Percentiles rank a stretch among this genome's conserved stretches.
These are phyloP conservation scores for Hoplostethus mediterraneus DNA, from an alignment of 2,797 vertebrate species.

Conservation along the genomic window DNA sequence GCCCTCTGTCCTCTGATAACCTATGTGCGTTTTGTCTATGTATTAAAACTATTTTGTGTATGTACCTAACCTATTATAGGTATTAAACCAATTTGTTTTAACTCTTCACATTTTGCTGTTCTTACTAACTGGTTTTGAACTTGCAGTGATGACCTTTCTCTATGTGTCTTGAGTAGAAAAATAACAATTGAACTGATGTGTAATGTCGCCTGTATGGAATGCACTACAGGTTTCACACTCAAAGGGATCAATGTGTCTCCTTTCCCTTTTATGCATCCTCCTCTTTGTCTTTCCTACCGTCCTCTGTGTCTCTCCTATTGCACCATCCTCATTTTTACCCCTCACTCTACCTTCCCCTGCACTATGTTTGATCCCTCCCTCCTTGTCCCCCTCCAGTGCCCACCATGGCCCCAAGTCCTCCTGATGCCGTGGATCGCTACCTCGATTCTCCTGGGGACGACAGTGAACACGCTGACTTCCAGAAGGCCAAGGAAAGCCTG, in stretches of 20 bases:
- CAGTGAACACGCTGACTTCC: conserved; percentile 94
- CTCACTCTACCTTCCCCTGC: neutral
- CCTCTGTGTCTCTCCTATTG: neutral
- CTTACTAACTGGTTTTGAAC: neutral
- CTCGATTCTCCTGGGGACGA: conserved; percentile 93
- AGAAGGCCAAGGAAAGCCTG: conserved; percentile 96
- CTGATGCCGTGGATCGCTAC: conserved; percentile 94
- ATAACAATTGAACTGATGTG: neutral
- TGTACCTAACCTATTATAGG: conserved; percentile 29
- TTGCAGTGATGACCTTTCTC: conserved; percentile 5
- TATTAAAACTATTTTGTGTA: conserved; percentile 14
- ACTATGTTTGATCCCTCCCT: conserved; percentile 19
- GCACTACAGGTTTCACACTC: conserved; percentile 10
- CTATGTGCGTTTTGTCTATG: conserved; percentile 9
- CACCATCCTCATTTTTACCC: neutral
- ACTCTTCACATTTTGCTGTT: neutral
- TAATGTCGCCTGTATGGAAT: neutral
- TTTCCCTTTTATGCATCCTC: conserved; percentile 11
- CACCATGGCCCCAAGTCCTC: conserved; percentile 94
- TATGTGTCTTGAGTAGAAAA: conserved; percentile 11
- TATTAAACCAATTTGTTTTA: conserved; percentile 2
- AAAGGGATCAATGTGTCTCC: neutral
- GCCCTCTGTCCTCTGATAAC: conserved; percentile 32
- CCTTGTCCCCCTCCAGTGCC: conserved; percentile 85
- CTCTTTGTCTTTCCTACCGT: neutral